These are phyloP conservation scores for Erebia aethiops DNA, from an alignment of 2,888 invertebrate species.

Conservation along the genomic window DNA sequence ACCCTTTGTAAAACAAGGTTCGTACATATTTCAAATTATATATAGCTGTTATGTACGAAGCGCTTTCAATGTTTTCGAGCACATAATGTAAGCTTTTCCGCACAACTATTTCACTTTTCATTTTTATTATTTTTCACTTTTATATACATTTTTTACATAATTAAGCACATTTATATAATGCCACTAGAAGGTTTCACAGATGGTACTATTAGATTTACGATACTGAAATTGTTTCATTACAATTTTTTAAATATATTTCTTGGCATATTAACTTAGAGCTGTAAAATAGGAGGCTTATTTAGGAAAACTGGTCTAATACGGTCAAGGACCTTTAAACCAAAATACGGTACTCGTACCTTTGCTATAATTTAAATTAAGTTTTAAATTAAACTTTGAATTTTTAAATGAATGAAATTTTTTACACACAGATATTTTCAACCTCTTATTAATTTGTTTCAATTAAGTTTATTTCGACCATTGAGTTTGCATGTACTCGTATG, in stretches of 20 bases:
- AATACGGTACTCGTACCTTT: not conserved
- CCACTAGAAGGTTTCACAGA: not conserved
- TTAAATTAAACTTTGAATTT: not conserved
- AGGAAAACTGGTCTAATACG: not conserved
- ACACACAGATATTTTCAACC: not conserved
- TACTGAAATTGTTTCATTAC: not conserved
- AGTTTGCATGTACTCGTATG: conserved; percentile 7
- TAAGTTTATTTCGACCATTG: not conserved
- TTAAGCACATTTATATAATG: not conserved
- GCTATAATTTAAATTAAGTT: no score
- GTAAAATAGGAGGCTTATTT: not conserved
- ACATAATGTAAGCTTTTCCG: conserved; percentile 28
- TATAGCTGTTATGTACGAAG: conserved; percentile 57
- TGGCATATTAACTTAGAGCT: not conserved
- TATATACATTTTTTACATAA: conserved; percentile 23
- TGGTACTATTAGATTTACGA: not conserved
- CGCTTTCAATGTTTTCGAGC: conserved; percentile 51
- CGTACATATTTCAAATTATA: conserved; percentile 58
- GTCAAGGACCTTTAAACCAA: no score
- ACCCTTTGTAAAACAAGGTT: conserved; percentile 72
- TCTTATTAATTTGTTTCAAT: not conserved
- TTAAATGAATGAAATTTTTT: not conserved
- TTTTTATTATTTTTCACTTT: conserved; percentile 23
- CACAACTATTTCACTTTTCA: conserved; percentile 34
- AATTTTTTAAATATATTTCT: not conserved